Percentiles rank a stretch among this genome's conserved stretches.
These are phyloP conservation scores for Parapristionchus giblindavisi DNA, from an alignment of 2,888 invertebrate genomes.

Conservation along the genomic window DNA sequence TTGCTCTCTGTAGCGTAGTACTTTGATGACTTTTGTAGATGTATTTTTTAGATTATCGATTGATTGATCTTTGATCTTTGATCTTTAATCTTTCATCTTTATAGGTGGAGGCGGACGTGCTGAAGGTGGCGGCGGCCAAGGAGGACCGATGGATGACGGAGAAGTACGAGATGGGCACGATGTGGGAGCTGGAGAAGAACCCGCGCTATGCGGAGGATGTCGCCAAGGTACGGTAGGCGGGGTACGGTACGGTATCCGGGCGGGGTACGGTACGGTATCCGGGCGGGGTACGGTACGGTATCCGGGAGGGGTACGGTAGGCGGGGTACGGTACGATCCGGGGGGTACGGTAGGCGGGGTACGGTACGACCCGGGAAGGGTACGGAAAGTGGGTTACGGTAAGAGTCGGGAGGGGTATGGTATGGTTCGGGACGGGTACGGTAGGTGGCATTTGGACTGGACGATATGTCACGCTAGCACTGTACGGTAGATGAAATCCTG, in stretches of 20 bases:
- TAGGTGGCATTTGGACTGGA: no score
- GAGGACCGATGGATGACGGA: conserved; percentile 21
- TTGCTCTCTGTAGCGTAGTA: no score
- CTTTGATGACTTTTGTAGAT: no score
- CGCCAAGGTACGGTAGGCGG: neutral
- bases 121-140: conserved; percentile 3
- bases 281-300: conserved; percentile 4
- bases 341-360: neutral
- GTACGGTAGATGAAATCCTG: no score
- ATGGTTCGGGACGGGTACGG: no score
- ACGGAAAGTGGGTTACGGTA: neutral
- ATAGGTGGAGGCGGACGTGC: conserved; percentile 39
- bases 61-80: neutral
- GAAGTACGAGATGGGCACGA: conserved; percentile 19
- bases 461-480: no score
- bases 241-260: neutral
- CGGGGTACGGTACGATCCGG: neutral
- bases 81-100: neutral
- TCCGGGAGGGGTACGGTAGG: neutral
- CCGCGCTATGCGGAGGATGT: neutral
- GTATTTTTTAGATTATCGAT: neutral
- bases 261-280: neutral
- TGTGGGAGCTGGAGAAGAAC: conserved; percentile 34
- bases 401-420: no score
- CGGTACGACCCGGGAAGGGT: neutral